A percentile compares a stretch with the other conserved stretches of the same genome.
Conservation (phyloP, 1,140 invertebrate genomes). For the Drosophila mayri region DNA sequence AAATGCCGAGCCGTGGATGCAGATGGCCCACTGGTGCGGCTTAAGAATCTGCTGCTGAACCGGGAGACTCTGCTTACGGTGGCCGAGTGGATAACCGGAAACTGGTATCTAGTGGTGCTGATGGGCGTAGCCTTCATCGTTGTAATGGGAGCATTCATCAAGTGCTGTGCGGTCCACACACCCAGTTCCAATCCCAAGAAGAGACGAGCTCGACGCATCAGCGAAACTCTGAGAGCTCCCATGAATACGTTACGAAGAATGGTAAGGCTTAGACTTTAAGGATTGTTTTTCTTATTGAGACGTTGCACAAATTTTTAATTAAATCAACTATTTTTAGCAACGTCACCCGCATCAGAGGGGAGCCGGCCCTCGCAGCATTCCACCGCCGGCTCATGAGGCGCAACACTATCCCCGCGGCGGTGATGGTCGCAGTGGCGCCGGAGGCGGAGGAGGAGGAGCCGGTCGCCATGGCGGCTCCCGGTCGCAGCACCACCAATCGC, state of each 20-base stretch:
- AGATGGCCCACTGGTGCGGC: constrained; percentile 97
- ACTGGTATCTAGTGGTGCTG: constrained; percentile 98
- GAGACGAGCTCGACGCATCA: constrained; percentile 92
- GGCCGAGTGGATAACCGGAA: constrained; percentile 95
- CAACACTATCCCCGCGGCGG: constrained; percentile 67
- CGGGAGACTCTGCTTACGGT: constrained; percentile 94
- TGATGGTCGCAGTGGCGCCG: constrained; percentile 28
- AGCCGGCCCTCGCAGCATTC: constrained; percentile 86
- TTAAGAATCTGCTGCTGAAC: constrained; percentile 98
- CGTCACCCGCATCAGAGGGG: constrained; percentile 85
- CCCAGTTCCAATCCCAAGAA: constrained; percentile 98
- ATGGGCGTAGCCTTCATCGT: constrained; percentile 96
- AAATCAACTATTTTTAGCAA: constrained; percentile 68
- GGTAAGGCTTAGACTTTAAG: constrained; percentile 38
- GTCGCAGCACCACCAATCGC: constrained; percentile 63
- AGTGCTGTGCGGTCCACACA: constrained; percentile 99
- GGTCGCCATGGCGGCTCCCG: constrained; percentile 56
- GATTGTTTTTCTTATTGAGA: background rate
- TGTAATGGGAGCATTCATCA: constrained; percentile 99
- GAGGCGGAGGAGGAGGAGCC: constrained; percentile 16
- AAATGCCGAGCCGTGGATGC: constrained; percentile 99
- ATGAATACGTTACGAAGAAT: constrained; percentile 94
- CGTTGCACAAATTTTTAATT: background rate
- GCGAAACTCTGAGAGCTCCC: constrained; percentile 94
- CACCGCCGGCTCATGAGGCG: constrained; percentile 83